Evolutionary conservation across 2,113 vertebrate species (phyloP), one percentile per base, ranked within the genome.

Genomic region (Hippocampus barbouri): DNA sequence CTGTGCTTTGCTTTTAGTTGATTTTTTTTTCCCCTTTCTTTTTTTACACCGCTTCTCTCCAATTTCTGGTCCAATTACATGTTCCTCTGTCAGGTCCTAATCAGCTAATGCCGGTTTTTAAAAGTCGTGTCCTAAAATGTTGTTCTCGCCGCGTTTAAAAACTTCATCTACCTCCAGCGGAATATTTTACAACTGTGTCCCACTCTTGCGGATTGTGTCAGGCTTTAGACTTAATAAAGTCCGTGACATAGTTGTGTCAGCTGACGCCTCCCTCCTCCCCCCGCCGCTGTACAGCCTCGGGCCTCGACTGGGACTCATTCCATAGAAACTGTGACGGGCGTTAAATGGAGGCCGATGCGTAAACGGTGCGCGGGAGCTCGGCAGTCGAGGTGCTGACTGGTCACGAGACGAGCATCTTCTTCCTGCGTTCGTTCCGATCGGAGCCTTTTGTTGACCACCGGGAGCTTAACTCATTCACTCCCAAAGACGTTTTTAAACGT

Each of bases 1-100:
- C 76, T 82, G 82, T 73, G 18, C 72, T 68, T 71, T 72, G 73
- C 74, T 78, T 83, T 84, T 27, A 15, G 15, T 15, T 5, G 14
- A 10, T 12, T 27, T 11, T 23, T 27, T 57, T 15, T 59, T 88
- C 82, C 18, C 18, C 82, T 84, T 27, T 6, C 21, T 15, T 12
- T 30, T 60, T 60, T 30, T 15, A 18, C 20, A 20, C 11, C 21
- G 30, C 62, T 20, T 47, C 43, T 15, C 88, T 85, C 70, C 69
- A 81, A 76, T 86, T 85, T 90, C 89, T 86, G 69, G 69, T 87
- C 80, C 83, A 89, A 90, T 90, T 90, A 89, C 67, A 77, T 88
- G 85, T 87, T 77, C 80, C 60, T 43, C 69, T 57, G 79, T 86
- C 84, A 82, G 78, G 77, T 88, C 81, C 83, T 90, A 85, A 91